Conservation (phyloP, 2,888 invertebrate species). For the Toxonevra muliebris region DNA sequence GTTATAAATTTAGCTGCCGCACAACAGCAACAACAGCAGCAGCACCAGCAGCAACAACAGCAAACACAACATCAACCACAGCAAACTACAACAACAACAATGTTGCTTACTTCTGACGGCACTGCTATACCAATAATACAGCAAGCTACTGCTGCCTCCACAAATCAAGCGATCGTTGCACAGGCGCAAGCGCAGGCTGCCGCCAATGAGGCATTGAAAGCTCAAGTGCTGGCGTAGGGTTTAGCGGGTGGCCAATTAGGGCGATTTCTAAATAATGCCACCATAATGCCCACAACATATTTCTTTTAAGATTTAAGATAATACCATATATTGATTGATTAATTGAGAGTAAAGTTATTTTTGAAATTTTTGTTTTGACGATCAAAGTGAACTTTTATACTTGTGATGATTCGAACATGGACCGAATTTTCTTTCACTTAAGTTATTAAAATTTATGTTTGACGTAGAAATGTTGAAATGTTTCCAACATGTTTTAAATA, state of each 20-base stretch:
- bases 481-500: too few species aligned
- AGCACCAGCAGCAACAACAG: constrained; percentile 45
- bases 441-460: too few species aligned
- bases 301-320: constrained; percentile 51
- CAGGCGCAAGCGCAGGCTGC: constrained; percentile 49
- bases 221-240: constrained; percentile 59
- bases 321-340: not conserved
- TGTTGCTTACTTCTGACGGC: constrained; percentile 53
- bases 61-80: constrained; percentile 35
- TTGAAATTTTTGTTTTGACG: too few species aligned
- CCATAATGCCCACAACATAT: constrained; percentile 59
- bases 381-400: too few species aligned
- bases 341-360: too few species aligned
- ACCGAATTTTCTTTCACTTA: too few species aligned
- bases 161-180: constrained; percentile 33
- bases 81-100: constrained; percentile 39
- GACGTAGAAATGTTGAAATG: too few species aligned
- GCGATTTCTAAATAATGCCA: constrained; percentile 61
- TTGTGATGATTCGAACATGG: too few species aligned
- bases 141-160: constrained; percentile 22
- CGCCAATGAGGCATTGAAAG: constrained; percentile 45
- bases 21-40: constrained; percentile 23
- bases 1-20: constrained; percentile 36
- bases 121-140: constrained; percentile 53
- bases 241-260: constrained; percentile 62